Base-by-base conservation (phyloP, 2,113 vertebrate genomes). In the Tyrannus savana region DNA sequence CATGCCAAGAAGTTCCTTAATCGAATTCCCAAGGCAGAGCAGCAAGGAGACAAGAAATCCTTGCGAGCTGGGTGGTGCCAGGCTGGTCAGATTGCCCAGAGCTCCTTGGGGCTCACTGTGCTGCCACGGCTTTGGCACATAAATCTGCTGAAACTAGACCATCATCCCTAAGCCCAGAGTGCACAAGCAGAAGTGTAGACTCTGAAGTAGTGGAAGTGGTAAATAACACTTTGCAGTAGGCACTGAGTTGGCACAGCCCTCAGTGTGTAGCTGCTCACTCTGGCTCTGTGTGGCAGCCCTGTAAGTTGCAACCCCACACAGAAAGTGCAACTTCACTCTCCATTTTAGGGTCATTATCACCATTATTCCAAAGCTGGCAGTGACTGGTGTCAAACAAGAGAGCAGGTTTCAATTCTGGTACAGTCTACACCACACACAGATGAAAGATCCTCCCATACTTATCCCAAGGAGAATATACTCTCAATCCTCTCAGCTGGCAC, bases 241-340 rank as follows among this genome's bases (percentile, higher is more conserved):
- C 24, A 4, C 28, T 15, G 50, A 35, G 2, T 3, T 8, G 50
- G 56, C 14, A 0, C 25, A 24, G 67, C 72, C 5, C 0, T 8
- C 28, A 1, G 0, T 3, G 18, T 8, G 0, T n/a, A 14, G 41
- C 47, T 25, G 25, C 60, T 41, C 30, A 13, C 23, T 4, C 16
- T 2, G 5, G 9, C 3, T 2, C n/a, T 39, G 50, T 25, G 14
- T 52, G 50, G 3, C 68, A 60, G 60, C 18, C 4, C 24, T 8
- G 19, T 13, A 7, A 10, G 31, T 1, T 19, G 11, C 28, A 47
- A 35, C 12, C 16, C 12, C 13, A 1, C 5, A 0, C 0, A 28
- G 84, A 46, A 33, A 49, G 60, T 50, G 33, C 78, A 79, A 9
- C 35, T 71, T 19, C 24, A 22, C 19, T 55, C 39, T 53, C 12